Evolutionary conservation across 2,113 vertebrate species (phyloP).

Genomic region (Myanophis thanlyinensis): DNA sequence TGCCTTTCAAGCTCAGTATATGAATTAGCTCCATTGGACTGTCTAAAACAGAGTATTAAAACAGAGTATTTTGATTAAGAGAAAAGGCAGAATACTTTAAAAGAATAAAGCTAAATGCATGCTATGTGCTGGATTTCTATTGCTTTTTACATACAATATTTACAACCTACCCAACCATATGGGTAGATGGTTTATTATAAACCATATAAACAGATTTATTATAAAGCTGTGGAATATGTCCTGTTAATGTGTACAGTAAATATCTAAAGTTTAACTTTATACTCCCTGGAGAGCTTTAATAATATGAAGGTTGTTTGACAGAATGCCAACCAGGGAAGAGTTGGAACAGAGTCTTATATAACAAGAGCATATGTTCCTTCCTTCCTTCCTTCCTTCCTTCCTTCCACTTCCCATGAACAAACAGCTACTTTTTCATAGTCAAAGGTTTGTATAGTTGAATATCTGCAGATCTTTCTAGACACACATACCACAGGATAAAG

Average conservation of each 20-base stretch:
- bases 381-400: background rate
- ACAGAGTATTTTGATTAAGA: background rate
- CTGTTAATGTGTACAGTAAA: constrained; percentile 78
- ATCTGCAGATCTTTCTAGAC: background rate
- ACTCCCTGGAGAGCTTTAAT: constrained; percentile 80
- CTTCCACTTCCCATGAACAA: background rate
- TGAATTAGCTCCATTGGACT: constrained; percentile 10
- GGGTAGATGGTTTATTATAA: no score
- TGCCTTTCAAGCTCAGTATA: background rate
- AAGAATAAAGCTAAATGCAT: constrained; percentile 60
- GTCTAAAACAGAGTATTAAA: background rate
- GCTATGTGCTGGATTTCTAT: constrained; percentile 61
- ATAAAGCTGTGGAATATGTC: constrained; percentile 79
- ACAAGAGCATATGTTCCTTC: constrained; percentile 58
- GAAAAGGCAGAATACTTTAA: constrained; percentile 21
- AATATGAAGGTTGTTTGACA: constrained; percentile 82
- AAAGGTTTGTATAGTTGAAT: constrained; percentile 23
- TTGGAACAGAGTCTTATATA: constrained; percentile 69
- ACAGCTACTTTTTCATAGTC: constrained; percentile 36
- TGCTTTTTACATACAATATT: constrained; percentile 80
- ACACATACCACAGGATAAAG: background rate
- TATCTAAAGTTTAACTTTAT: constrained; percentile 74
- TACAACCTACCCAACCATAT: constrained; percentile 73
- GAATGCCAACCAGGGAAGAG: constrained; percentile 72
- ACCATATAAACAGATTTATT: constrained; percentile 91